A percentile compares a stretch with the other conserved stretches of the same genome.
Conservation (phyloP, 2,113 vertebrate species). For the Corythornis madagascariensis region DNA sequence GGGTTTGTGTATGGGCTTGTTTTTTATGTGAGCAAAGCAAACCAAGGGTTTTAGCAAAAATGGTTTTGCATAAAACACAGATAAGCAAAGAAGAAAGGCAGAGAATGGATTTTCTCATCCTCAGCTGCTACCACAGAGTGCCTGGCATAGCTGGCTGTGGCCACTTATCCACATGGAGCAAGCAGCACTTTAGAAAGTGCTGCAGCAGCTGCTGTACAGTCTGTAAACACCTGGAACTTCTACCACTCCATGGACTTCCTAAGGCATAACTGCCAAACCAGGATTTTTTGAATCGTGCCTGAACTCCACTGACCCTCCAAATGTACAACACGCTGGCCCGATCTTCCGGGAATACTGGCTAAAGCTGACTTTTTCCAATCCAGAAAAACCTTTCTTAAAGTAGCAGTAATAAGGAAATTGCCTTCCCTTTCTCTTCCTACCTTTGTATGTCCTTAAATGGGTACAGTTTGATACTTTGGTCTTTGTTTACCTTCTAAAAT, state of each 20-base stretch:
- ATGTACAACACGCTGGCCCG: neutral
- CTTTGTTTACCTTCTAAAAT: neutral
- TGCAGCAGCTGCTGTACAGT: neutral
- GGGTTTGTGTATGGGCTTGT: neutral
- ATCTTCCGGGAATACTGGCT: conserved; percentile 18
- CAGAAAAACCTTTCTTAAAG: conserved; percentile 21
- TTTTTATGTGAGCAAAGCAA: neutral
- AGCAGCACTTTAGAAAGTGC: neutral
- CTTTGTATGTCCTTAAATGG: neutral
- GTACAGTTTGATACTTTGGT: neutral
- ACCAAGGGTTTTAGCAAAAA: neutral
- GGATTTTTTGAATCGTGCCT: conserved; percentile 29
- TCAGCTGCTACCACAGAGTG: neutral
- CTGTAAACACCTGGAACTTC: conserved; percentile 55
- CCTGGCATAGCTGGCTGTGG: neutral
- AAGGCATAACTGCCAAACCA: conserved; percentile 10
- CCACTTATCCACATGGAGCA: neutral
- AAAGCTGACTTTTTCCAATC: conserved; percentile 34
- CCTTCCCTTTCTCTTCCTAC: neutral
- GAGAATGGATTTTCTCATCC: rapidly evolving
- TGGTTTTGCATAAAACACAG: neutral
- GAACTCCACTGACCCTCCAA: conserved; percentile 39
- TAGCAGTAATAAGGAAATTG: neutral
- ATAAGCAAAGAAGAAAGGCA: neutral
- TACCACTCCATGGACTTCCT: conserved; percentile 25